phyloP scores from a whole-genome alignment of 2,113 vertebrate genomes.

The Dasyurus viverrinus region DNA sequence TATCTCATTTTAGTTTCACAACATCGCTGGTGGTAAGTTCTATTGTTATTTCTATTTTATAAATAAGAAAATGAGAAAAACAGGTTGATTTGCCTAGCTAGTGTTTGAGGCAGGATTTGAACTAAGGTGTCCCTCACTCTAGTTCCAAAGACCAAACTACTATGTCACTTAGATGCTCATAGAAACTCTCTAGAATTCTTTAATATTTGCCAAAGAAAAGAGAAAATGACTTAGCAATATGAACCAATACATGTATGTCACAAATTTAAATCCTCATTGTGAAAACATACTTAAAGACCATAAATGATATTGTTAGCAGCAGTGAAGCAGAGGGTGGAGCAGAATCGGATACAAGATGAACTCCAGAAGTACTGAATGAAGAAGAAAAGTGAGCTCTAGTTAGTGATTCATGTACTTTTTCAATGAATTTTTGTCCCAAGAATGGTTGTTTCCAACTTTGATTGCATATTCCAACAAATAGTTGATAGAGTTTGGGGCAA shows the following conservation, averaged over 20 bases:
- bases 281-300: not conserved
- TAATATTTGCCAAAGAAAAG: not conserved
- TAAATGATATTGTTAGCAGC: not conserved
- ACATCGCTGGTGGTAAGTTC: not conserved
- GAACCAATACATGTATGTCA: not conserved
- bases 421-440: slow-evolving; percentile 54
- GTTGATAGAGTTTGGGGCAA: slow-evolving; percentile 95
- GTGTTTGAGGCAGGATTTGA: not conserved
- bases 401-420: slow-evolving; percentile 70
- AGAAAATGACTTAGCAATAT: not conserved
- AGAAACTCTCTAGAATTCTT: not conserved
- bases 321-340: not conserved
- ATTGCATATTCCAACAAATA: slow-evolving; percentile 96
- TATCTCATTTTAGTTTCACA: not conserved
- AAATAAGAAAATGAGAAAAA: not conserved
- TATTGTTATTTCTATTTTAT: not conserved
- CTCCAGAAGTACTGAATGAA: slow-evolving; percentile 23
- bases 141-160: not conserved
- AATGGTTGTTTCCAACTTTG: slow-evolving; percentile 97
- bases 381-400: slow-evolving; percentile 82
- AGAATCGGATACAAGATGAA: not conserved
- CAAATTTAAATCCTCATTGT: not conserved
- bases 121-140: not conserved
- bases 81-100: not conserved
- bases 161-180: not conserved